Conservation (phyloP, 2,888 invertebrate species). For the Bombylius discolor region DNA sequence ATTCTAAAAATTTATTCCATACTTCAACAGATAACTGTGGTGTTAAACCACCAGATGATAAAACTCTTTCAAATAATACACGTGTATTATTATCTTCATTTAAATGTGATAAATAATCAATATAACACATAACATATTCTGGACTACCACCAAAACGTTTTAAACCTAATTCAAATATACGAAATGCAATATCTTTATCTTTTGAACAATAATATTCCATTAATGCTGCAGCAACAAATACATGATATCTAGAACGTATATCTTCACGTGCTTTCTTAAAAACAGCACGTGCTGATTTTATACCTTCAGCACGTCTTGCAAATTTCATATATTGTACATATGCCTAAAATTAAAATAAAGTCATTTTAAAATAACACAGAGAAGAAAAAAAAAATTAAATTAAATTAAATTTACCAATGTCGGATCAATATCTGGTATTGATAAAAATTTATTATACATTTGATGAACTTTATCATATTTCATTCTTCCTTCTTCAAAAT, state of each 20-base stretch:
- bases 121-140: constrained; percentile 89
- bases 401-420: constrained; percentile 53
- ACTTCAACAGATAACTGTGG: constrained; percentile 92
- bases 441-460: constrained; percentile 85
- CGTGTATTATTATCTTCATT: constrained; percentile 99
- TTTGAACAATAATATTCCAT: constrained; percentile 99
- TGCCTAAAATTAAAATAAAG: constrained; percentile 41
- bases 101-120: constrained; percentile 92
- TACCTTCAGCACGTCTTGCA: constrained; percentile 91
- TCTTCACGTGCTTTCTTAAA: constrained; percentile 95
- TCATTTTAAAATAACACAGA: background rate
- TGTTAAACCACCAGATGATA: constrained; percentile 82
- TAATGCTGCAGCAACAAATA: constrained; percentile 90
- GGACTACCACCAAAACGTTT: constrained; percentile 94
- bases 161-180: constrained; percentile 92
- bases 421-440: constrained; percentile 84
- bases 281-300: constrained; percentile 86
- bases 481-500: constrained; percentile 93
- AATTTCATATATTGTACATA: constrained; percentile 99
- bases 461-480: constrained; percentile 93
- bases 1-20: constrained; percentile 97
- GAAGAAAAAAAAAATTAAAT: background rate
- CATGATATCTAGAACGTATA: constrained; percentile 67
- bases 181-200: constrained; percentile 90
- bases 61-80: constrained; percentile 93